These are phyloP conservation scores for Stigmatopora argus DNA, from an alignment of 2,113 vertebrate species.

Conservation along the genomic window DNA sequence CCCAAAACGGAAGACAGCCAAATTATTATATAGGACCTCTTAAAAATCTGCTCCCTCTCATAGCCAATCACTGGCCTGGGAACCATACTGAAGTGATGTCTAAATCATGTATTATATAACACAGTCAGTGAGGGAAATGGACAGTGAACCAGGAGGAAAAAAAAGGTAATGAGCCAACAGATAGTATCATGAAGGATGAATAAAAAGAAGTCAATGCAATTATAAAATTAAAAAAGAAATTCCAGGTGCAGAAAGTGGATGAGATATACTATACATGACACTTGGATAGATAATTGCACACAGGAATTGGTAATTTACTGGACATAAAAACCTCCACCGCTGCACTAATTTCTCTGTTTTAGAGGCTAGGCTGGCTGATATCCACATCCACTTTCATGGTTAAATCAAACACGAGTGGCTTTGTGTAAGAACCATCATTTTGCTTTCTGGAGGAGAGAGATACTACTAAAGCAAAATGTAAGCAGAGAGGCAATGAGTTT, in stretches of 20 bases:
- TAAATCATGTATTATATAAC: conserved; percentile 25
- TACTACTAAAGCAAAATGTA: neutral
- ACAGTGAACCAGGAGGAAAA: conserved; percentile 1
- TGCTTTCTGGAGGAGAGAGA: neutral
- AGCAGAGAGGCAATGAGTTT: neutral
- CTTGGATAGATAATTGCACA: too few species aligned
- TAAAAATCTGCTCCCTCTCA: conserved; percentile 31
- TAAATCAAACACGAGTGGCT: neutral
- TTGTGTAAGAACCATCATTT: neutral
- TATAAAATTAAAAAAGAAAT: conserved; percentile 55
- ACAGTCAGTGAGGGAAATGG: conserved; percentile 1
- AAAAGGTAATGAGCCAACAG: neutral
- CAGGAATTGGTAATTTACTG: conserved; percentile 32
- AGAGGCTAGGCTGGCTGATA: neutral
- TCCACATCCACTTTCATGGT: neutral
- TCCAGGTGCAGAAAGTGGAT: conserved; percentile 60
- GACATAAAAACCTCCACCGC: neutral
- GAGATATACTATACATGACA: conserved; percentile 10
- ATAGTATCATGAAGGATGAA: conserved; percentile 12
- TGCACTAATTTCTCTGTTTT: neutral
- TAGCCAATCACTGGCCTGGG: conserved; percentile 27
- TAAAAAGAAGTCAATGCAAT: conserved; percentile 12
- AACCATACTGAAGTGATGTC: conserved; percentile 11
- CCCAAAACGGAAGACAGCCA: conserved; percentile 29
- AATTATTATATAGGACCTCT: conserved; percentile 11